Percentiles rank a stretch among this genome's conserved stretches.
phyloP scores from a whole-genome alignment of 1,140 invertebrate species.

The Pinna nobilis region DNA sequence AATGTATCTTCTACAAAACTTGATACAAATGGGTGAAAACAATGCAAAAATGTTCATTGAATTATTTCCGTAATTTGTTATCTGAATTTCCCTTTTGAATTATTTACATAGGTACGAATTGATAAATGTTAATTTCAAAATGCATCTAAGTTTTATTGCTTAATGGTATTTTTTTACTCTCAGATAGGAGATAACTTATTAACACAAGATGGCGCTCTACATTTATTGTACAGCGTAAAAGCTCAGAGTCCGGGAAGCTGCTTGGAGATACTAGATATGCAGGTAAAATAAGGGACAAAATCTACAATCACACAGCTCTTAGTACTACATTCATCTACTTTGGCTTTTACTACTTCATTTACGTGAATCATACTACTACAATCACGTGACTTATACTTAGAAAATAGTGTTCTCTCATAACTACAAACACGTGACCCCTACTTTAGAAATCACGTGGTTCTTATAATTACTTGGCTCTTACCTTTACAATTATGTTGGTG shows the following conservation, averaged over 20 bases:
- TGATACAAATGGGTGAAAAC: no score
- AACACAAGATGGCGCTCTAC: constrained; percentile 36
- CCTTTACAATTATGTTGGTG: no score
- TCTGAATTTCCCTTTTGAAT: background rate
- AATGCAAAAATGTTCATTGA: background rate
- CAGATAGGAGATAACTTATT: constrained; percentile 53
- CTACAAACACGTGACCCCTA: no score
- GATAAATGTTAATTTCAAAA: background rate
- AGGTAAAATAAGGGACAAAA: constrained; percentile 10
- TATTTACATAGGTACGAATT: background rate
- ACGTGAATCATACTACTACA: no score
- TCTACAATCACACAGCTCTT: background rate
- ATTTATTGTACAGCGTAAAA: constrained; percentile 34
- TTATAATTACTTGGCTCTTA: no score
- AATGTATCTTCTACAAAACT: no score
- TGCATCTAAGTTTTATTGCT: background rate
- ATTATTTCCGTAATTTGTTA: no score
- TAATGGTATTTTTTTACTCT: constrained; percentile 8
- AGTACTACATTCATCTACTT: no score
- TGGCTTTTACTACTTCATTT: no score
- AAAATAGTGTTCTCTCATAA: no score
- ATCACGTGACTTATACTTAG: no score
- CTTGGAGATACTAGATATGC: constrained; percentile 39
- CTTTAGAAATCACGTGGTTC: no score
- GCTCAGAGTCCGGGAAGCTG: constrained; percentile 22